Base-by-base conservation (phyloP, 2,113 vertebrate species). In the Gasterosteus nipponicus region DNA sequence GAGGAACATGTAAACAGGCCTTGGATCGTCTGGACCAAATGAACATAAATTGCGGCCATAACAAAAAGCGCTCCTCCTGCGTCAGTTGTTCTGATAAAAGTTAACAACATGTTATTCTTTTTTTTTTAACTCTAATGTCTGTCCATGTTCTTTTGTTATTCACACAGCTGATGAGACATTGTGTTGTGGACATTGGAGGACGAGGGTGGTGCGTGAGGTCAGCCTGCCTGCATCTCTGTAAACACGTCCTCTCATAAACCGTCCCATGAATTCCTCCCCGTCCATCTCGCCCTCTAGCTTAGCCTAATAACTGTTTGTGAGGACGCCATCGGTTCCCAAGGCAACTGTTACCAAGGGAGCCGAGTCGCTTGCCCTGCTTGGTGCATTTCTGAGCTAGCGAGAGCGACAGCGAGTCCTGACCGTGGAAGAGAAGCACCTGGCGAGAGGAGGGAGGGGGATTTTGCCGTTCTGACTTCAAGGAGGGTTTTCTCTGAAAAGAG, bases 341-440 rank as follows among this genome's bases (percentile, higher is more conserved):
- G 85, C 44, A 90, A 92, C 90, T 10, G 86, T 93, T 90, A 42
- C 85, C 78, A 74, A 62, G 82, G 90, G 31, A 86, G 88, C 88
- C 47, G 77, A 70, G 75, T 82, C 83, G 77, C 67, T 66, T 8
- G 18, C 76, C 66, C 53, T 61, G 70, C 73, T 77, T 53, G 1
- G 75, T 64, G 39, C 53, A 68, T 77, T 81, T 84, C 57, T 85
- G 64, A 74, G 80, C 33, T 12, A 57, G 41, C 57, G 18, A 5
- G 42, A 12, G 60, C 42, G 42, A 44, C n/a, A n/a, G 41, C 10
- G 41, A 63, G 57, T 79, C 42, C 65, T 86, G 78, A 68, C 65
- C 71, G 64, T 64, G 58, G 80, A 81, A 68, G 69, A 49, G 73
- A 53, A 44, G 22, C 59, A 70, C 41, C 41, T 81, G 81, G 44